These are phyloP conservation scores for Pemphredon lugubris DNA, from an alignment of 2,888 invertebrate species.

Conservation along the genomic window DNA sequence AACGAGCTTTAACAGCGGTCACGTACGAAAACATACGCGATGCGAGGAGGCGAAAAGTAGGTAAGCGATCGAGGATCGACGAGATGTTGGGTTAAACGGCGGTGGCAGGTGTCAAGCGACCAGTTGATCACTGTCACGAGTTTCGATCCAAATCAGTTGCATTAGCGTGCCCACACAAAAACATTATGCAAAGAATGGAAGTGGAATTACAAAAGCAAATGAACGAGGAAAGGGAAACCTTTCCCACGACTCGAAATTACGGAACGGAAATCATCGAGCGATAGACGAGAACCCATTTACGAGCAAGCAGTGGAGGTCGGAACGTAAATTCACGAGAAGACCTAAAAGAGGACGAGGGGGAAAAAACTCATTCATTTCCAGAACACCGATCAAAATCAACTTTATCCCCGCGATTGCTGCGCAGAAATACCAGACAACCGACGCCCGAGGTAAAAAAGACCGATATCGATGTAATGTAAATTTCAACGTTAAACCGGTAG, in stretches of 20 bases:
- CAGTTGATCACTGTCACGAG: conserved; percentile 58
- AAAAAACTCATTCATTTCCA: too few relatives aligned
- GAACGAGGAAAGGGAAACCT: neutral
- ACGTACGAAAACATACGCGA: conserved; percentile 71
- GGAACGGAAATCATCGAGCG: neutral
- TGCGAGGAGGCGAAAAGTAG: conserved; percentile 56
- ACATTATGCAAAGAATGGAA: neutral
- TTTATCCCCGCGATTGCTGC: too few relatives aligned
- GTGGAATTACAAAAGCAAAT: neutral
- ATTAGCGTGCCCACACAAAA: conserved; percentile 17
- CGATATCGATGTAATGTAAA: too few relatives aligned
- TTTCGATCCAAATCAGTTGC: conserved; percentile 33
- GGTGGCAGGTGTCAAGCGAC: conserved; percentile 68
- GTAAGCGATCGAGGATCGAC: conserved; percentile 59
- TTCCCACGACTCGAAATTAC: conserved; percentile 3
- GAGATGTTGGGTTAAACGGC: conserved; percentile 63
- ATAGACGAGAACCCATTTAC: neutral
- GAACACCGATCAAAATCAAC: too few relatives aligned
- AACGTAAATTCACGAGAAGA: too few relatives aligned
- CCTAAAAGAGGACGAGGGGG: too few relatives aligned
- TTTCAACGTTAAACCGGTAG: too few relatives aligned
- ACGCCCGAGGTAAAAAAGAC: too few relatives aligned
- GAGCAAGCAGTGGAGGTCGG: too few relatives aligned
- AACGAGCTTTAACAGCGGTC: conserved; percentile 60
- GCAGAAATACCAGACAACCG: too few relatives aligned